Conservation (phyloP, 2,797 vertebrate species). For the Anomalospiza imberbis region DNA sequence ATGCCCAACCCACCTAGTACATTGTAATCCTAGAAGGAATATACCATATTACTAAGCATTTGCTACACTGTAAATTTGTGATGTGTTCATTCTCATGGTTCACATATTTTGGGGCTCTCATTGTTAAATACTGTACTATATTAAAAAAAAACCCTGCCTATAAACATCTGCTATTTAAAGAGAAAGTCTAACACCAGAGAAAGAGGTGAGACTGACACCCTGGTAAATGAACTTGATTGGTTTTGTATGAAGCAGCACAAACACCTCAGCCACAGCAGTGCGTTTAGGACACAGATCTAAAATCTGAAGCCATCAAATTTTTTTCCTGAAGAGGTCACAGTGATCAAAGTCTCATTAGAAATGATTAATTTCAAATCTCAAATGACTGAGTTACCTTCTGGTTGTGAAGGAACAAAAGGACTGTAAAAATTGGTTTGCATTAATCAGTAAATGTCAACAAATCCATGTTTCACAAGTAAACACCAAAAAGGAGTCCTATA, state of each 20-base stretch:
- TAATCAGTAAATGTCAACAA: neutral
- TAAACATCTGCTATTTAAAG: neutral
- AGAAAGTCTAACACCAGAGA: neutral
- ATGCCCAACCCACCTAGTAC: neutral
- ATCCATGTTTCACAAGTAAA: neutral
- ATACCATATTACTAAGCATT: neutral
- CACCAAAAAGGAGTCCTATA: neutral
- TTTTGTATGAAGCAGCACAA: neutral
- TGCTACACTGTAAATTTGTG: neutral
- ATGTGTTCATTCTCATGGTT: neutral
- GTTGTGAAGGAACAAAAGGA: neutral
- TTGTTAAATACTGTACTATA: neutral
- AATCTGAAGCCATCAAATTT: neutral
- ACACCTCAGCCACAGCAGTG: rapidly evolving
- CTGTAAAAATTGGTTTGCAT: neutral
- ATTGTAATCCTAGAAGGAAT: neutral
- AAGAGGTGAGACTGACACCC: neutral
- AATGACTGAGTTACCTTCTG: neutral
- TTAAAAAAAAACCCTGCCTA: neutral
- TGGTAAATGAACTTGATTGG: neutral
- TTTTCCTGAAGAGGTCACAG: neutral
- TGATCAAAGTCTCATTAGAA: neutral
- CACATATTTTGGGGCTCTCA: neutral
- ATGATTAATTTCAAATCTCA: neutral
- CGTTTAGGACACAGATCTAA: neutral